These are phyloP conservation scores for Pan troglodytes DNA, from an alignment of 2,113 vertebrate genomes.

Conservation along the genomic window NHGRI_mPanTro3-v2.1_pri NC_072413.2:69343501-69344000, in stretches of 20 bases:
- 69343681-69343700: not conserved
- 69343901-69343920: not conserved
- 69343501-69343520: not conserved
- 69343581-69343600: not conserved
- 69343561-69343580: not conserved
- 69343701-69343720: not conserved
- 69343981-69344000: not conserved
- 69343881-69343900: not conserved
- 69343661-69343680: not conserved
- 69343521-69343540: not conserved
- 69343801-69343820: not conserved
- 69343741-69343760: not conserved
- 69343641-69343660: conserved; percentile 1
- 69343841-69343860: not conserved
- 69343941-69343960: conserved; percentile 43
- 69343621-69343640: conserved; percentile 19
- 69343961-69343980: not conserved
- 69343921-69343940: conserved; percentile 36
- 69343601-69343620: not conserved
- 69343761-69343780: not conserved
- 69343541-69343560: not conserved
- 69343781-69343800: not conserved
- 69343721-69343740: conserved; percentile 9
- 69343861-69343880: not conserved
- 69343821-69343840: not conserved